Base-by-base conservation (phyloP, 2,888 invertebrate species). In the Helobdella robusta region DNA sequence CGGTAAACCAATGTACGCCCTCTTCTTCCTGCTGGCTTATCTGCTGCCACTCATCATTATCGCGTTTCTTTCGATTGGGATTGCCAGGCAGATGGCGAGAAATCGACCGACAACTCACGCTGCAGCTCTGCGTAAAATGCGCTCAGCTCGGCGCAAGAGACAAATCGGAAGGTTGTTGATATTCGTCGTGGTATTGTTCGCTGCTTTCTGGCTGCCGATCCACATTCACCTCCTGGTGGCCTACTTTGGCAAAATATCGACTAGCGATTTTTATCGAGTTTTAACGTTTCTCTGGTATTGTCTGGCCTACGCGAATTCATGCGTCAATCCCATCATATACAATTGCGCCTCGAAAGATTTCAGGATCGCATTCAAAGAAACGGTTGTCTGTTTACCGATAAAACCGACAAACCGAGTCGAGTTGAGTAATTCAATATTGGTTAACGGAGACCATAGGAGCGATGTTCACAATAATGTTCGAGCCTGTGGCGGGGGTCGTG, bases 41-140 rank as follows among this genome's bases (percentile, higher is more conserved):
- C 86, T 89, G 72, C 84, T 91, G 69, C 94, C 94, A 1, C 81
- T 94, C 80, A 85, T 87, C 60, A 82, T 91, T 74, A 92, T 91
- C 75, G 87, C 54, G 5, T 60, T 70, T 11, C 30, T 72, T n/a
- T 70, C 70, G 2, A 46, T 72, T 6, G 59, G 60, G 15, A 72
- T 72, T 32, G 46, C 44, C 30, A 46, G 34, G n/a, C 25, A 44
- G 35, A 50, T 62, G 32, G 35, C 25, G 2, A 18, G 48, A 18
- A 58, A 50, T 18, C 35, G 40, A 18, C 32, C 48, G 23, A n/a
- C n/a, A n/a, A 36, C 32, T 2, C 20, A 34, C 18, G 52, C 30
- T 28, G 58, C 52, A 23, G 23, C 20, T 2, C 23, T 32, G n/a
- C 28, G 52, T 15, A 34, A 30, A 5, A 34, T 32, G 6, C 58